Base-by-base conservation (phyloP, 2,113 vertebrate genomes). In the Microtus oregoni region DNA sequence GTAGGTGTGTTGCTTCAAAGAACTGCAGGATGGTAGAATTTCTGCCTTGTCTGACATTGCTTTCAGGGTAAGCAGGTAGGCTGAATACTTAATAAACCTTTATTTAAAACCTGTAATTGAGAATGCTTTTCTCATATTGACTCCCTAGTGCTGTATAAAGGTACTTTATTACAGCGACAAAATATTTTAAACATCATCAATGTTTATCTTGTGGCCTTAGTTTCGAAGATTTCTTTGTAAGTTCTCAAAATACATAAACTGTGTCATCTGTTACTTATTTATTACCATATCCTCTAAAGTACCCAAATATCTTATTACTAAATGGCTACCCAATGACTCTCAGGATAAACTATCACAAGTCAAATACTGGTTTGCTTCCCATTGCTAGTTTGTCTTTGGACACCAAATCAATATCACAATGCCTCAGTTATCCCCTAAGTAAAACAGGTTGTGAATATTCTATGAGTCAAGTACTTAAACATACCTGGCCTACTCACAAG, bases 211-310 rank as follows among this genome's bases (percentile, higher is more conserved):
- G 4, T 83, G 86, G 63, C 65, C 22, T 78, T 78, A 63, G 30
- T 82, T 78, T 83, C 5, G 11, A 58, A 20, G 79, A 65, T 76
- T 95, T 85, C 76, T 19, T 55, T 93, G 7, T 87, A 63, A 89
- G 6, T 20, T 93, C 8, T 90, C 50, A 75, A 58, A 81, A 28
- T 85, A n/a, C 14, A 44, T 32, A 77, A 67, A 65, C 13, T 93
- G 35, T 76, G 3, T 87, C 13, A 30, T 68, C 4, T 77, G 91
- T 94, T 90, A 75, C 9, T 90, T 70, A 22, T 95, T 96, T 90
- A 89, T 75, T 6, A 85, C 24, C 52, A 17, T 58, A 41, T 95
- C 13, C 14, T 79, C 5, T 86, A 52, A 91, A 92, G 81, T 17
- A n/a, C 10, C 44, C 77, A 24, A 86, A 2, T 91, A 79, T 58